Conservation (phyloP, 2,113 vertebrate genomes). For the Mus spicilegus region DNA sequence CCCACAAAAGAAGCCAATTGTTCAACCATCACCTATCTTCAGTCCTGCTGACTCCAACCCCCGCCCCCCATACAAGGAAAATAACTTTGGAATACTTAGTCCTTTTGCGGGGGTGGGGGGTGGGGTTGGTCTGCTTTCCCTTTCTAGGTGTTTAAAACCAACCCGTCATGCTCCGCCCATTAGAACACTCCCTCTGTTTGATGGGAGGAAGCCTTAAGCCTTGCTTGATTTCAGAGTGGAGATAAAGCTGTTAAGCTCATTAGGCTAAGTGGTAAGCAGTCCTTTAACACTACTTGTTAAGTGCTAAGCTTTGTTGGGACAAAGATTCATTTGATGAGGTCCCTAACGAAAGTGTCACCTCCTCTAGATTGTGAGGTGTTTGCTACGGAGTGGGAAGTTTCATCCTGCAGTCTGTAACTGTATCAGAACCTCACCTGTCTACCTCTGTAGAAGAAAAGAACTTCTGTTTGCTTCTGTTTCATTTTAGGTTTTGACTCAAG, state of each 20-base stretch:
- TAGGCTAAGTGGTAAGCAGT: neutral
- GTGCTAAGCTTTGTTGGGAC: neutral
- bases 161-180: neutral
- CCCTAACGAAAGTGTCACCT: neutral
- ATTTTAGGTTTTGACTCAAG: neutral
- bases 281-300: neutral
- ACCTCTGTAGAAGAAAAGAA: neutral
- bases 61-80: neutral
- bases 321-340: neutral
- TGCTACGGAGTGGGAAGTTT: neutral
- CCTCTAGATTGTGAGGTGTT: neutral
- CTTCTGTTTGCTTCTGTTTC: slow-evolving; percentile 9
- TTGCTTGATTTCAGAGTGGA: neutral
- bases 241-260: neutral
- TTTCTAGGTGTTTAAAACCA: neutral
- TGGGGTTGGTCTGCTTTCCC: too few relatives aligned
- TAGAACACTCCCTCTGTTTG: neutral
- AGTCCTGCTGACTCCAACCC: neutral
- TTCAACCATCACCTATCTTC: neutral
- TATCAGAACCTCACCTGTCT: neutral
- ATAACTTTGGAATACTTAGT: neutral
- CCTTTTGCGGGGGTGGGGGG: accelerated
- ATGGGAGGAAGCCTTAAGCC: neutral
- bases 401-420: neutral
- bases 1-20: neutral